Conservation (phyloP, 2,888 invertebrate genomes). For the Coelinius sp. region DNA sequence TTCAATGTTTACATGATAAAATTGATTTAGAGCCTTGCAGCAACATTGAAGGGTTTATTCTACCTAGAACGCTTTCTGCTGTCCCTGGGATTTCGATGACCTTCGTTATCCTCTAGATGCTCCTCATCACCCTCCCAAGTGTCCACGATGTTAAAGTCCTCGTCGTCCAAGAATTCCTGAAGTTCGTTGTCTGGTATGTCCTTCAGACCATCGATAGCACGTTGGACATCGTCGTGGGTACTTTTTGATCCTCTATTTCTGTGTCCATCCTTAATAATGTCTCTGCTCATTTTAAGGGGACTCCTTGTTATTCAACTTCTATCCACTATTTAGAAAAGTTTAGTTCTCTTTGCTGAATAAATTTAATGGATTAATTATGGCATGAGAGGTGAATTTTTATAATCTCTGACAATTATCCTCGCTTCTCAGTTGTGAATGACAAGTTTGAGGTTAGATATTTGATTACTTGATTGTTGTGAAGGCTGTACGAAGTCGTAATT, state of each 20-base stretch:
- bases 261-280: slow-evolving; percentile 15
- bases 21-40: not conserved
- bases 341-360: not conserved
- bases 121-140: slow-evolving; percentile 66
- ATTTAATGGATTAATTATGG: not conserved
- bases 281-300: slow-evolving; percentile 22
- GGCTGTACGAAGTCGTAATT: not conserved
- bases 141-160: slow-evolving; percentile 66
- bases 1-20: slow-evolving; percentile 40
- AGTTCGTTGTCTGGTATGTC: slow-evolving; percentile 64
- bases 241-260: slow-evolving; percentile 35
- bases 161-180: slow-evolving; percentile 63
- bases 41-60: slow-evolving; percentile 18
- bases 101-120: not conserved
- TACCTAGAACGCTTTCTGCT: slow-evolving; percentile 45
- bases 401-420: not conserved
- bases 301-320: not conserved
- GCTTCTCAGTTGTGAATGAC: not conserved
- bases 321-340: not conserved
- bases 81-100: slow-evolving; percentile 30
- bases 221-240: slow-evolving; percentile 58
- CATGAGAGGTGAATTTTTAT: not conserved
- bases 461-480: not conserved
- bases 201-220: slow-evolving; percentile 60
- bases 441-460: not conserved